Conservation (phyloP, 2,113 vertebrate species). For the Sciurus niger region DNA sequence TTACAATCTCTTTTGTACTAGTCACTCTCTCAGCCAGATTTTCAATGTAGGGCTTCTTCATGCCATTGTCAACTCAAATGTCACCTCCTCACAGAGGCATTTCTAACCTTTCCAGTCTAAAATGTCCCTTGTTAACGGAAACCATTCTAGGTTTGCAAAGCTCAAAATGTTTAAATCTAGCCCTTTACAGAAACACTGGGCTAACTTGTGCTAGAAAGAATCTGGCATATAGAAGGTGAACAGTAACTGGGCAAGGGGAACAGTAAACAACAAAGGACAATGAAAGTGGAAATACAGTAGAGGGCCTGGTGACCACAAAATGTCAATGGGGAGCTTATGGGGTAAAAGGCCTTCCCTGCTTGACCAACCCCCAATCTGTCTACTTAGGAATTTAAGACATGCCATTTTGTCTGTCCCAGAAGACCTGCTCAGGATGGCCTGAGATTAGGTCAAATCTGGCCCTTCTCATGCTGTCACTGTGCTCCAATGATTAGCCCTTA, state of each 20-base stretch:
- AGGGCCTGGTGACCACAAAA: not conserved
- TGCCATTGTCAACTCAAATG: not conserved
- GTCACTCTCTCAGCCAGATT: not conserved
- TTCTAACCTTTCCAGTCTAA: not conserved
- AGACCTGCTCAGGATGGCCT: not conserved
- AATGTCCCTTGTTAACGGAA: not conserved
- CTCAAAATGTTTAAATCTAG: not conserved
- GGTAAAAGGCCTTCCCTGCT: not conserved
- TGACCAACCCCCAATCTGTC: not conserved
- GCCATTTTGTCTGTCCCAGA: not conserved
- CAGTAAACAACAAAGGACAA: not conserved
- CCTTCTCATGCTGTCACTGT: not conserved
- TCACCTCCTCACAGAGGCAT: not conserved
- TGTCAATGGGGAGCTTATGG: not conserved
- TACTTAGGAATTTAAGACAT: not conserved
- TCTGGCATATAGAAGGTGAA: not conserved
- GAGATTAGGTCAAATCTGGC: not conserved
- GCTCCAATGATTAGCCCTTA: not conserved
- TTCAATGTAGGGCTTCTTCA: conserved; percentile 1
- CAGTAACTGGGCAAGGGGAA: not conserved
- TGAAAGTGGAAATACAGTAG: not conserved
- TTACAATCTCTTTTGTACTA: not conserved
- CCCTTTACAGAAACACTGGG: not conserved
- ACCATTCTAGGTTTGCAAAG: not conserved
- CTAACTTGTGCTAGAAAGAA: not conserved